A percentile compares a stretch with the other conserved stretches of the same genome.
Conservation (phyloP, 2,113 vertebrate species). For the Puntigrus tetrazona region DNA sequence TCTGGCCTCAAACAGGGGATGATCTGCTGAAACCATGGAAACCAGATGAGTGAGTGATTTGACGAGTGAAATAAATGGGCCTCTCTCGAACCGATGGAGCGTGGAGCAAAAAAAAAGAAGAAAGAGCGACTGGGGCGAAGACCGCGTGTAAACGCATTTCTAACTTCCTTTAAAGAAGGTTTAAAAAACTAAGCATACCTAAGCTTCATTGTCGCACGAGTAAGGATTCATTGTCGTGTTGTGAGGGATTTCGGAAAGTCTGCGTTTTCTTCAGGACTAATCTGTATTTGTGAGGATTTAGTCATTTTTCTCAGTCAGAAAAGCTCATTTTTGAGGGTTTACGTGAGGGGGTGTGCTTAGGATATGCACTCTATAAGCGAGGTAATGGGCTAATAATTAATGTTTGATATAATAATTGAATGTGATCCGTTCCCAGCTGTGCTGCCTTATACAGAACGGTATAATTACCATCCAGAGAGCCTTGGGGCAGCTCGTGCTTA, state of each 20-base stretch:
- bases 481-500: conserved; percentile 42
- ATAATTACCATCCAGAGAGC: conserved; percentile 53
- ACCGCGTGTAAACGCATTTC: conserved; percentile 1
- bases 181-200: conserved; percentile 15
- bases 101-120: background rate
- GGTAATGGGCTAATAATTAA: conserved; percentile 55
- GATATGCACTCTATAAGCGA: conserved; percentile 29
- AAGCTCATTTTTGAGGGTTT: conserved; percentile 43
- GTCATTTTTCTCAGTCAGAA: conserved; percentile 22
- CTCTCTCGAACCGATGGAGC: conserved; percentile 51
- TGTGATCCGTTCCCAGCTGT: conserved; percentile 47
- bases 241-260: conserved; percentile 32
- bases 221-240: background rate
- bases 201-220: conserved; percentile 8
- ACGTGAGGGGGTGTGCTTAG: conserved; percentile 20
- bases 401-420: conserved; percentile 61
- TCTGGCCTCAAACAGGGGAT: conserved; percentile 53
- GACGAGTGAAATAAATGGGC: conserved; percentile 54
- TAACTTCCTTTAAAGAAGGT: conserved; percentile 7
- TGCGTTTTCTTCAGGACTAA: conserved; percentile 29
- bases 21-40: conserved; percentile 52
- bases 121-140: background rate
- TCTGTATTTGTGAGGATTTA: conserved; percentile 47
- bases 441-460: conserved; percentile 24
- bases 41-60: conserved; percentile 58